These are phyloP conservation scores for Sebastes fasciatus DNA, from an alignment of 2,113 vertebrate genomes.

Conservation along the genomic window DNA sequence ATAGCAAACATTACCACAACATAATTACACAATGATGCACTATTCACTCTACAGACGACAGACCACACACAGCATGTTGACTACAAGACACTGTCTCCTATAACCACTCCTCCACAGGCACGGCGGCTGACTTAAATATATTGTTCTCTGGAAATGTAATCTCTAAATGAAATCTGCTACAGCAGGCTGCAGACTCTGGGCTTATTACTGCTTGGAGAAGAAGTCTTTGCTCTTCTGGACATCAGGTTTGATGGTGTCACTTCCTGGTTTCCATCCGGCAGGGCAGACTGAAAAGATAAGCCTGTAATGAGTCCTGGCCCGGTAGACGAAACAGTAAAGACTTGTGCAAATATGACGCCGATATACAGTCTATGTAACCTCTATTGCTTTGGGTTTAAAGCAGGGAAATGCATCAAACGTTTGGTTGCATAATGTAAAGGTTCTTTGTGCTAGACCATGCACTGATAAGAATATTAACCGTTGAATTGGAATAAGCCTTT, in stretches of 20 bases:
- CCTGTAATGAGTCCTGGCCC: constrained; percentile 57
- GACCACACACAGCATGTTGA: constrained; percentile 21
- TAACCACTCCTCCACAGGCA: constrained; percentile 44
- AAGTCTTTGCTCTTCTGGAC: constrained; percentile 96
- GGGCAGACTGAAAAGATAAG: constrained; percentile 93
- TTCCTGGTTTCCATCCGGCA: constrained; percentile 98
- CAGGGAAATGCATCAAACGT: not conserved
- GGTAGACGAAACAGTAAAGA: constrained; percentile 19
- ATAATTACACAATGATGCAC: constrained; percentile 32
- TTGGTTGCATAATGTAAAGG: not conserved
- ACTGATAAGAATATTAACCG: constrained; percentile 8
- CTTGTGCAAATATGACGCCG: not conserved
- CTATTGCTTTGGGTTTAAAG: not conserved
- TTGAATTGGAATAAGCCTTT: constrained; percentile 7
- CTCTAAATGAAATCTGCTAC: constrained; percentile 62
- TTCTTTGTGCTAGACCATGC: not conserved
- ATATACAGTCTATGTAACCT: not conserved
- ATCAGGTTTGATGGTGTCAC: constrained; percentile 98
- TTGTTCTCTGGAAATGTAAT: constrained; percentile 59
- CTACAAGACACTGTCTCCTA: constrained; percentile 9
- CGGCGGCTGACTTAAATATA: constrained; percentile 58
- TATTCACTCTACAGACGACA: constrained; percentile 26
- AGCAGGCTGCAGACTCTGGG: constrained; percentile 65
- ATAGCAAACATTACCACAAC: constrained; percentile 24
- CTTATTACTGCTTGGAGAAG: constrained; percentile 92